A percentile compares a stretch with the other conserved stretches of the same genome.
These are phyloP conservation scores for Deilephila elpenor DNA, from an alignment of 2,888 invertebrate genomes.

Conservation along the genomic window DNA sequence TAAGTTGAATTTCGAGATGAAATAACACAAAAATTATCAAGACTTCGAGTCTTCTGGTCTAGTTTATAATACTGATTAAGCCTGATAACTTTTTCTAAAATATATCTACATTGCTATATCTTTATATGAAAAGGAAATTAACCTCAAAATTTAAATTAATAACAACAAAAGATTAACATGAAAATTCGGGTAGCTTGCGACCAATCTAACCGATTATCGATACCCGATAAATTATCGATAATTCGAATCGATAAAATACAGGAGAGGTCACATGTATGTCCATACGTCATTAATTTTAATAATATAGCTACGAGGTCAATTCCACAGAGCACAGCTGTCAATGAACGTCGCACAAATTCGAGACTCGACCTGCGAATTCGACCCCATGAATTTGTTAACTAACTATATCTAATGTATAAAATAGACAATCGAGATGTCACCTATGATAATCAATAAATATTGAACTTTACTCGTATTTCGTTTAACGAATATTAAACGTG, in stretches of 20 bases:
- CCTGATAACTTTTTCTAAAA: no score
- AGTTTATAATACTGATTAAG: no score
- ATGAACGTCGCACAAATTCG: constrained; percentile 37
- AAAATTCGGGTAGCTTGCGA: not conserved
- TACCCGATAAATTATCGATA: constrained; percentile 11
- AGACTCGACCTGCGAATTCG: constrained; percentile 40
- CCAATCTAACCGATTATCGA: constrained; percentile 1
- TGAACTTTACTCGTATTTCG: constrained; percentile 31
- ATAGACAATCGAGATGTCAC: constrained; percentile 53
- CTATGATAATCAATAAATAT: constrained; percentile 34
- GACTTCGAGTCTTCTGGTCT: no score
- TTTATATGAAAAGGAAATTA: no score
- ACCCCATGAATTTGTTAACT: constrained; percentile 47
- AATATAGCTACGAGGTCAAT: constrained; percentile 35
- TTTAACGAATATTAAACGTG: constrained; percentile 30
- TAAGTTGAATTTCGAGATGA: no score
- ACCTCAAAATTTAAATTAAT: not conserved
- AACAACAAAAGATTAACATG: not conserved
- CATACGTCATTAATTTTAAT: constrained; percentile 18
- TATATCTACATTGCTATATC: no score
- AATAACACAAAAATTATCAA: no score
- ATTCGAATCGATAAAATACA: not conserved
- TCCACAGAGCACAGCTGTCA: constrained; percentile 24
- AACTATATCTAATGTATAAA: constrained; percentile 44
- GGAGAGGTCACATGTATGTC: constrained; percentile 28